Evolutionary conservation across 2,888 invertebrate species (phyloP).

Genomic region (Pristionchus fissidentatus): DNA sequence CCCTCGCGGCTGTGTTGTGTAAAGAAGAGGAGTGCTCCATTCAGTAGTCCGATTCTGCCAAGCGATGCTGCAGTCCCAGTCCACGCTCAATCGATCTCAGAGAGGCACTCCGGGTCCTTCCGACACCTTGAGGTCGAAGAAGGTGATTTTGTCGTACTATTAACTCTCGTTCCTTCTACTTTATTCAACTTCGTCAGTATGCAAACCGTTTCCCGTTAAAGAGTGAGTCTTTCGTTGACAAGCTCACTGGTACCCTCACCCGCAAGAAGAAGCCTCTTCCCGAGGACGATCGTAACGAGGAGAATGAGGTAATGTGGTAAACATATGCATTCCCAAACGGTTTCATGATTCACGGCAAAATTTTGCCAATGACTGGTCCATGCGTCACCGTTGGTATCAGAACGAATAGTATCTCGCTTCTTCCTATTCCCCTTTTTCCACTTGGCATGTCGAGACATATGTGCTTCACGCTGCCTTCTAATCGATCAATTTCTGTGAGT

Average conservation of each 20-base stretch:
- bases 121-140: slow-evolving; percentile 48
- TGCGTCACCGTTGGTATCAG: slow-evolving; percentile 12
- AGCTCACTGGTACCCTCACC: slow-evolving; percentile 69
- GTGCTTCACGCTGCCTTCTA: not conserved
- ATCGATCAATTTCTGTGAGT: slow-evolving; percentile 16
- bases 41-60: slow-evolving; percentile 37
- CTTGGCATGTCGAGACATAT: not conserved
- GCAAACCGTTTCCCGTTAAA: slow-evolving; percentile 31
- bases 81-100: slow-evolving; percentile 16
- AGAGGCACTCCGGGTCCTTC: slow-evolving; percentile 43
- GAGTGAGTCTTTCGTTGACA: slow-evolving; percentile 67
- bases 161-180: not conserved
- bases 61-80: slow-evolving; percentile 47
- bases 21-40: slow-evolving; percentile 16
- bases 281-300: slow-evolving; percentile 50
- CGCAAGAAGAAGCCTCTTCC: slow-evolving; percentile 67
- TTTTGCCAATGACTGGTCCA: slow-evolving; percentile 37
- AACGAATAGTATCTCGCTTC: not conserved
- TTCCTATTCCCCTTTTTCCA: not conserved
- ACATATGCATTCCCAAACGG: no score
- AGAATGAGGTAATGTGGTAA: slow-evolving; percentile 44
- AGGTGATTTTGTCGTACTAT: slow-evolving; percentile 32
- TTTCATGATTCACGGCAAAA: not conserved
- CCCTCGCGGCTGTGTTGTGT: slow-evolving; percentile 3
- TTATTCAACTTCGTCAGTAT: not conserved